phyloP scores from a whole-genome alignment of 2,113 vertebrate genomes.

The Malurus alboscapulatus region DNA sequence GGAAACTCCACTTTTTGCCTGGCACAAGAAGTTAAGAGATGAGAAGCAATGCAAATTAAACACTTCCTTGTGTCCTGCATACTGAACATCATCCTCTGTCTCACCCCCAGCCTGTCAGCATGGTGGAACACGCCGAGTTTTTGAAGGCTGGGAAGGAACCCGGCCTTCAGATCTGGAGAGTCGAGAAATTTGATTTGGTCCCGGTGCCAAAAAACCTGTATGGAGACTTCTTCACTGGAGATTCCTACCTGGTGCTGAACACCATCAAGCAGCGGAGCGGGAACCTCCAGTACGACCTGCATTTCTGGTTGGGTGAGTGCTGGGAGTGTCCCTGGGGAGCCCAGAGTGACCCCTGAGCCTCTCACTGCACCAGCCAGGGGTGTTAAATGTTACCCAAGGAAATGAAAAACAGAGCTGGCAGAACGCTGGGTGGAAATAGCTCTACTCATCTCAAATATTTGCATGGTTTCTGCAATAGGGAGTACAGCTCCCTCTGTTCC shows the following conservation, averaged over 20 bases:
- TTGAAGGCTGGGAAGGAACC: conserved; percentile 85
- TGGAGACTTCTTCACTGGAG: conserved; percentile 92
- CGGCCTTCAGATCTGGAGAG: conserved; percentile 95
- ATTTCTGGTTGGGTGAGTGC: conserved; percentile 93
- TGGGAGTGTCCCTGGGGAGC: neutral
- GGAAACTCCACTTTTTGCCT: neutral
- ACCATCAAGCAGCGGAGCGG: conserved; percentile 90
- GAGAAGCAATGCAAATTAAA: neutral
- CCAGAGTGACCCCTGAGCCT: neutral
- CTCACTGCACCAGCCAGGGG: neutral
- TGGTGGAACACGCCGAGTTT: conserved; percentile 92
- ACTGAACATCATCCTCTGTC: neutral
- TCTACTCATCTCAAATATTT: neutral
- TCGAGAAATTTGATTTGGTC: conserved; percentile 95
- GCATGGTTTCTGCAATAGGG: neutral
- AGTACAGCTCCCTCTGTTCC: neutral
- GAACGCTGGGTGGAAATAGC: neutral
- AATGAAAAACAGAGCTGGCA: neutral
- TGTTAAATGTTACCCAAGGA: neutral
- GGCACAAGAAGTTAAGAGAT: neutral
- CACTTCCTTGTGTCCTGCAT: neutral
- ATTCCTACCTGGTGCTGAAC: conserved; percentile 93
- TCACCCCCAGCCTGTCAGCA: conserved; percentile 74
- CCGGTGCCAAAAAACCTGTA: conserved; percentile 88
- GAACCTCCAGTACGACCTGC: conserved; percentile 91